A percentile compares a stretch with the other conserved stretches of the same genome.
Conservation (phyloP, 2,113 vertebrate genomes). For the Lepus americanus region DNA sequence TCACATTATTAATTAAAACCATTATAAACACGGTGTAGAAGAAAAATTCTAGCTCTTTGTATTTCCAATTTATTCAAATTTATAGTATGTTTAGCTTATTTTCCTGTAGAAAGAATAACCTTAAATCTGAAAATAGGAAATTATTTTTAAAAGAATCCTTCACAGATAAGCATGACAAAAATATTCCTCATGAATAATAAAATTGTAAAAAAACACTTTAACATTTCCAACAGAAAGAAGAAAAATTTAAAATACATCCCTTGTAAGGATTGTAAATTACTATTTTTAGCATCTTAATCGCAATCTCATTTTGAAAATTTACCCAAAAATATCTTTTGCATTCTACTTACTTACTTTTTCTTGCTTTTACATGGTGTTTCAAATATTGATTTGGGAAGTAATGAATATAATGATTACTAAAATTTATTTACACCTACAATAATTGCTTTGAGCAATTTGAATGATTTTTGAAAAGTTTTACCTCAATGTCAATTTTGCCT, state of each 20-base stretch:
- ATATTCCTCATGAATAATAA: not conserved
- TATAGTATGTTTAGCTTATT: not conserved
- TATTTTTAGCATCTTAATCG: not conserved
- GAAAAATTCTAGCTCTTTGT: not conserved
- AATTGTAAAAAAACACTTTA: not conserved
- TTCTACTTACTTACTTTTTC: not conserved
- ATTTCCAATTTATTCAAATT: not conserved
- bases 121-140: not conserved
- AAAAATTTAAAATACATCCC: not conserved
- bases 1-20: not conserved
- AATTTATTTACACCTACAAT: not conserved
- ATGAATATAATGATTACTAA: not conserved
- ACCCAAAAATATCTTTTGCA: not conserved
- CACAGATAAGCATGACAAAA: not conserved
- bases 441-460: not conserved
- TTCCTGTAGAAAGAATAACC: not conserved
- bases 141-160: not conserved
- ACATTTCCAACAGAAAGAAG: not conserved
- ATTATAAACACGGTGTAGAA: not conserved
- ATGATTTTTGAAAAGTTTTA: not conserved
- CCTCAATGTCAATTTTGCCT: not conserved
- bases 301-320: not conserved
- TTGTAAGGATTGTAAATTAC: not conserved
- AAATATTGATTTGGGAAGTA: not conserved
- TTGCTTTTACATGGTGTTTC: not conserved